Conservation (phyloP, 35 echinoderm and acorn worm species). For the Lytechinus pictus region DNA sequence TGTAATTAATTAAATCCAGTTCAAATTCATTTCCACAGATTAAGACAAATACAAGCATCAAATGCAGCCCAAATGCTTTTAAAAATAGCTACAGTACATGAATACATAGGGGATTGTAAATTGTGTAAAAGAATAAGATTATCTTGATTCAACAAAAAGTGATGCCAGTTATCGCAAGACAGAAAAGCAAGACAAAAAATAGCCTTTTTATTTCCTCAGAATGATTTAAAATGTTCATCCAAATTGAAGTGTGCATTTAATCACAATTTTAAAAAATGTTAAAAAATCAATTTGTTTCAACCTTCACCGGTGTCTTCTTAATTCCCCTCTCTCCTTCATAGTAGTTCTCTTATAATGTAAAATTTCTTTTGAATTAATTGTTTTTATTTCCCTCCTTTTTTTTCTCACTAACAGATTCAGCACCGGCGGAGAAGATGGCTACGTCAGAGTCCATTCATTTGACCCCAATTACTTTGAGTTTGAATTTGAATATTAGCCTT, state of each 20-base stretch:
- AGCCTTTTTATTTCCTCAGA: no score
- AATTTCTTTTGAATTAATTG: neutral
- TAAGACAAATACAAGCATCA: no score
- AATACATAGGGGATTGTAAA: no score
- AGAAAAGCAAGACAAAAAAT: no score
- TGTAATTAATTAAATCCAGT: no score
- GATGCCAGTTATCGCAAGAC: no score
- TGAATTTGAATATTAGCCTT: slow-evolving; percentile 89
- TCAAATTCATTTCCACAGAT: no score
- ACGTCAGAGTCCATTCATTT: slow-evolving; percentile 89
- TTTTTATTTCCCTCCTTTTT: slow-evolving; percentile 12
- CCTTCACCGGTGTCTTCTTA: neutral
- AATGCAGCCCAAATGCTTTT: no score
- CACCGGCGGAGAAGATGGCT: slow-evolving; percentile 96
- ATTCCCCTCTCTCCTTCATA: neutral
- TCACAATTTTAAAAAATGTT: neutral
- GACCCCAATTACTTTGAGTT: slow-evolving; percentile 95
- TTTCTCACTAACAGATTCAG: slow-evolving; percentile 69
- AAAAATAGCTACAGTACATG: no score
- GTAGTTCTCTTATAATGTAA: neutral
- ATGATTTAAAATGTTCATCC: no score
- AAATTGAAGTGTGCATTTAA: neutral
- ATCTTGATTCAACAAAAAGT: no score
- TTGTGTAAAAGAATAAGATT: no score
- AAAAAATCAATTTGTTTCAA: neutral